These are phyloP conservation scores for Cyphomyrmex costatus DNA, from an alignment of 1,140 invertebrate genomes.

Conservation along the genomic window DNA sequence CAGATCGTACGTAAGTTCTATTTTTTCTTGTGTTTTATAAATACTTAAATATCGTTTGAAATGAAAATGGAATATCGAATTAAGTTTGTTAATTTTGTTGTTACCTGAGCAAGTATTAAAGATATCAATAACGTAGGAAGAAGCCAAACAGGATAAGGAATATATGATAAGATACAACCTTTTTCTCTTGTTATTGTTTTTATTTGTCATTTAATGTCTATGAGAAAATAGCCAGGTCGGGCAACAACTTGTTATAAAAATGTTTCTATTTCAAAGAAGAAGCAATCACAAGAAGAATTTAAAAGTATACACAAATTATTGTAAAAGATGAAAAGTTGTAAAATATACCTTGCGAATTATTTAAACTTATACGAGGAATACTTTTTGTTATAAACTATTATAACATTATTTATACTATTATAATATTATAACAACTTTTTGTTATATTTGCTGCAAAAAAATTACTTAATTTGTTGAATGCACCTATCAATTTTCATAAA, in stretches of 20 bases:
- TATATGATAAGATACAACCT: neutral
- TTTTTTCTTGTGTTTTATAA: neutral
- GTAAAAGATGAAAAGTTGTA: neutral
- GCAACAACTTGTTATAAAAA: conserved; percentile 9
- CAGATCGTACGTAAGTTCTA: neutral
- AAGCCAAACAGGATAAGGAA: neutral
- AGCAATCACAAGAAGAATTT: neutral
- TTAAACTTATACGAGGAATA: neutral
- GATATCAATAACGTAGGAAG: neutral
- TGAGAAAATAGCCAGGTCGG: neutral
- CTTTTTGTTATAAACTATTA: neutral
- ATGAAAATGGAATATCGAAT: conserved; percentile 12
- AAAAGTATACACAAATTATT: neutral
- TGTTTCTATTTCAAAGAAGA: neutral
- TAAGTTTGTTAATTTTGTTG: neutral
- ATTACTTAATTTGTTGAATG: neutral
- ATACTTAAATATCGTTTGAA: neutral
- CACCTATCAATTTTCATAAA: neutral
- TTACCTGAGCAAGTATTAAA: neutral
- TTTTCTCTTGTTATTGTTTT: neutral
- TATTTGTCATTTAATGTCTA: neutral
- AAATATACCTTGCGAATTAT: neutral
- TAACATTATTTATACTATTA: too few relatives aligned
- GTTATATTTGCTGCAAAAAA: neutral
- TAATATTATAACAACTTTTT: too few relatives aligned